Evolutionary conservation across 2,797 vertebrate genomes (phyloP).

Genomic region (Xyrichtys novacula): DNA sequence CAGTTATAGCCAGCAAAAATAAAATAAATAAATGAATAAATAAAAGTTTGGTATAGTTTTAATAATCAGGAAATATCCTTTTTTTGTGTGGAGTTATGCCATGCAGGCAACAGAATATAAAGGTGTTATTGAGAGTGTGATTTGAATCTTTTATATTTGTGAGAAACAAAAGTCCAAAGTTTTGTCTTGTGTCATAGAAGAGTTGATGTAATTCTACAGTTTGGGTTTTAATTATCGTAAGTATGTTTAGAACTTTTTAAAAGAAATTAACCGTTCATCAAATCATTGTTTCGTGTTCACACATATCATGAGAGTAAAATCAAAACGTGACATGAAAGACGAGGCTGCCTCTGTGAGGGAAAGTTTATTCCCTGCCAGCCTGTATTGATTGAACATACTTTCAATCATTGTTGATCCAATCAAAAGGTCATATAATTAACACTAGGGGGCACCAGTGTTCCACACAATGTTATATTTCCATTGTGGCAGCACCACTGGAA

Average conservation of each 20-base stretch:
- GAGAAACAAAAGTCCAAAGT: background rate
- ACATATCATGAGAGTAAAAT: conserved; percentile 2
- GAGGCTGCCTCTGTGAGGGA: conserved; percentile 7
- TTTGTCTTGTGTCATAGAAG: background rate
- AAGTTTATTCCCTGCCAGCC: conserved; percentile 35
- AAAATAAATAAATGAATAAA: no score
- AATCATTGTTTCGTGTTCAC: background rate
- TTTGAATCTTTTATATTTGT: background rate
- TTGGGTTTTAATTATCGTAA: background rate
- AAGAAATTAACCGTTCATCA: background rate
- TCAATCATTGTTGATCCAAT: conserved; percentile 60
- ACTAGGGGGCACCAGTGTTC: conserved; percentile 88
- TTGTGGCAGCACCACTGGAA: conserved; percentile 45
- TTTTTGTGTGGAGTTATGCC: background rate
- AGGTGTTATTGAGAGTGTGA: background rate
- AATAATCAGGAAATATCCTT: background rate
- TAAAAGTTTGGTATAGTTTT: background rate
- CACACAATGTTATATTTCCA: conserved; percentile 64
- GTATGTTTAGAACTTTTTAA: conserved; percentile 2
- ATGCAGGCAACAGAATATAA: background rate
- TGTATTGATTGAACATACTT: conserved; percentile 64
- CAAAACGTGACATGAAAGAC: conserved; percentile 12
- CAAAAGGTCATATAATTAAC: conserved; percentile 73
- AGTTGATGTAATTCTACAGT: background rate
- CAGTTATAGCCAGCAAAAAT: background rate